phyloP scores from a whole-genome alignment of 2,888 invertebrate genomes.

The Synanthedon myopaeformis region DNA sequence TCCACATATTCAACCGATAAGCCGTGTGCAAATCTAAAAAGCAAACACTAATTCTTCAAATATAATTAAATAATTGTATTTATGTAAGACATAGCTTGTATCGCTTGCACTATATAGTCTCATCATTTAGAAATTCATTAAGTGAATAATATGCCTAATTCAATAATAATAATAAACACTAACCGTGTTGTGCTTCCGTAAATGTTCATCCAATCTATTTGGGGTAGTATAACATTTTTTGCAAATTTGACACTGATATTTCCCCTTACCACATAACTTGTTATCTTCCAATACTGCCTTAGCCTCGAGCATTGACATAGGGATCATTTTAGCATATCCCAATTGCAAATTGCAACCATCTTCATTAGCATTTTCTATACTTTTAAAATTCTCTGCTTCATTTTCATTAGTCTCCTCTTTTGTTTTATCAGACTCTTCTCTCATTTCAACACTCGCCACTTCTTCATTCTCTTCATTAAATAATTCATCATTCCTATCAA shows the following conservation, averaged over 20 bases:
- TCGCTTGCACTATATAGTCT: no score
- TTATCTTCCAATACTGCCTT: constrained; percentile 43
- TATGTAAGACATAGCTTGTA: no score
- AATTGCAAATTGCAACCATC: constrained; percentile 41
- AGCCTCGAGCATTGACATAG: constrained; percentile 42
- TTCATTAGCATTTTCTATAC: constrained; percentile 10
- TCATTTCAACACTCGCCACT: no score
- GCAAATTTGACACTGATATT: constrained; percentile 34
- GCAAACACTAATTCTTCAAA: no score
- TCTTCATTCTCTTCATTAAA: no score
- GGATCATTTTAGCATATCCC: constrained; percentile 45
- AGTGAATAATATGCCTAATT: no score
- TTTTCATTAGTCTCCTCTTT: constrained; percentile 4
- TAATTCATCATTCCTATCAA: constrained; percentile 6
- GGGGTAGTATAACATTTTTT: constrained; percentile 33
- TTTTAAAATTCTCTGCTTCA: no score
- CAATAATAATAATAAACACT: constrained; percentile 2
- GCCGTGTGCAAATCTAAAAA: no score
- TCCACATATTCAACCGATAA: no score
- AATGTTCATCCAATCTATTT: constrained; percentile 30
- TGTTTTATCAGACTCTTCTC: constrained; percentile 8
- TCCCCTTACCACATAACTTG: constrained; percentile 35
- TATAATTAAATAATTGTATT: no score
- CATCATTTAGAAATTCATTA: no score
- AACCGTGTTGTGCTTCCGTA: constrained; percentile 55